Evolutionary conservation across 1,140 invertebrate species (phyloP), one percentile per base, ranked within the genome.

Genomic region (Drosophila ercepeae): DNA sequence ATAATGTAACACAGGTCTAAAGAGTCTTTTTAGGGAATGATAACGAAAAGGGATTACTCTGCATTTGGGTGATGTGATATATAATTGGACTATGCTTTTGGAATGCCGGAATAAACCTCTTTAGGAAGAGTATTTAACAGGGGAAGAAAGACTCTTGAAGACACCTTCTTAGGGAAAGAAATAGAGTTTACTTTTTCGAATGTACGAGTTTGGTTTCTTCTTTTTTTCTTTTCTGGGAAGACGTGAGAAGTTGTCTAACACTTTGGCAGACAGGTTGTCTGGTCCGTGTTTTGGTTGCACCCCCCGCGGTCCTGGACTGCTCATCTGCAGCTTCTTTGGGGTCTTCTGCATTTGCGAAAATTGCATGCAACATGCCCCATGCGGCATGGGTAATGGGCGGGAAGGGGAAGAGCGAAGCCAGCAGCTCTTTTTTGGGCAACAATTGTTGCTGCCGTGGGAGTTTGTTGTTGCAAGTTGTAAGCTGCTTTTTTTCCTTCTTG

Each of bases 161-260:
- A 86, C 81, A 86, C 81, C 67, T 79, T 58, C 70, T 61, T 54
- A 51, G 48, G 39, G 29, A 44, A 36, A 48, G 50, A 71, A 53
- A 21, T 42, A 54, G 25, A 49, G 52, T 16, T 16, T 58, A 13
- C 21, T 32, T 48, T 39, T 71, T n/a, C 13, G 55, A 39, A 25
- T 65, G 50, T 39, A n/a, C n/a, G n/a, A n/a, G n/a, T n/a, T n/a
- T n/a, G n/a, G 36, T 13, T 7, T 39, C 45, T 39, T 39, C 11
- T 13, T 13, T 65, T 39, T 39, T 13, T 13, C 59, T 46, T 49
- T 42, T 77, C 52, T 39, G 52, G 48, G 82, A n/a, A n/a, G n/a
- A 86, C 81, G 81, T 86, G 81, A 86, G 81, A 86, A 86, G 81
- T 88, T 86, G 81, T 81, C 81, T 79, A 82, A 86, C 82, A 86